A percentile compares a stretch with the other conserved stretches of the same genome.
These are phyloP conservation scores for Marronus borbonicus DNA, from an alignment of 2,888 invertebrate genomes.

Conservation along the genomic window DNA sequence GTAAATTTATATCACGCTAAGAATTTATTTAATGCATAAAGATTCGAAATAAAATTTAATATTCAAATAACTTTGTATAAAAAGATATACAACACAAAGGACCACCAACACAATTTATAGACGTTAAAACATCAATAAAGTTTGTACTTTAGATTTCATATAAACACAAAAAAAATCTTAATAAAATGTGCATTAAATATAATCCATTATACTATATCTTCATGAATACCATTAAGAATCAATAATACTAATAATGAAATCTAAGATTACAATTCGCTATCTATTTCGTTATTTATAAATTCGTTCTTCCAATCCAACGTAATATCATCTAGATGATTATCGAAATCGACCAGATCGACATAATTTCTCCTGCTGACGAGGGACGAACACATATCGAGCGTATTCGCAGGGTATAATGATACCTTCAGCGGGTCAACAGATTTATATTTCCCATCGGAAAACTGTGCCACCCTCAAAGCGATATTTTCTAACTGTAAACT, in stretches of 20 bases:
- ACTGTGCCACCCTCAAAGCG: conserved; percentile 83
- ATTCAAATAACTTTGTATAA: conserved; percentile 8
- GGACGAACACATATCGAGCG: conserved; percentile 78
- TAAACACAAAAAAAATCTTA: neutral
- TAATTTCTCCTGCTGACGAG: conserved; percentile 83
- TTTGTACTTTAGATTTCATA: neutral
- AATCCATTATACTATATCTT: conserved; percentile 1
- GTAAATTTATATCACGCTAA: neutral
- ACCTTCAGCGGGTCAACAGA: conserved; percentile 70
- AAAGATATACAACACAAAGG: neutral
- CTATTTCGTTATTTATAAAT: conserved; percentile 76
- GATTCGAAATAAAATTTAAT: neutral
- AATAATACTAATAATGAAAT: conserved; percentile 27
- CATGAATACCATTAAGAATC: no score
- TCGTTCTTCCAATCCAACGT: conserved; percentile 91
- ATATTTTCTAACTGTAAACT: conserved; percentile 75
- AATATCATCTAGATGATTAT: conserved; percentile 96
- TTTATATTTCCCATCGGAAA: conserved; percentile 85
- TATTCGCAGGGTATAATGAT: conserved; percentile 70
- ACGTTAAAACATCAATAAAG: neutral
- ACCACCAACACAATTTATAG: neutral
- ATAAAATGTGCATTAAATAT: conserved; percentile 1
- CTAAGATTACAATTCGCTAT: conserved; percentile 56
- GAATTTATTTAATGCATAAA: neutral
- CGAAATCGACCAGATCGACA: conserved; percentile 92